Base-by-base conservation (phyloP, 2,113 vertebrate species). In the Tychaedon coryphoeus region DNA sequence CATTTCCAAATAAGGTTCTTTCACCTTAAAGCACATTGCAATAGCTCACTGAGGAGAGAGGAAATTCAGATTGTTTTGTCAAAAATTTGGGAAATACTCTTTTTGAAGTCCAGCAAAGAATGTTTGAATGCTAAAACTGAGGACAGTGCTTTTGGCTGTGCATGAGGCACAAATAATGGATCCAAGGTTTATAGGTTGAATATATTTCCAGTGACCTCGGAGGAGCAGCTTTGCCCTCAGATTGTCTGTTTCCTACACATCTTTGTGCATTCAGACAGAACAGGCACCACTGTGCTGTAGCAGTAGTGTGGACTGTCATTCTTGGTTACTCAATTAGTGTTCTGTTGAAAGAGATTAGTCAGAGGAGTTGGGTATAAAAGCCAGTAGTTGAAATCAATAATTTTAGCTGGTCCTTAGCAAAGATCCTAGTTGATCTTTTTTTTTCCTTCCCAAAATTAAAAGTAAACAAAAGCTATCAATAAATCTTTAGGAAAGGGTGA, bases 1-100 rank as follows among this genome's bases (percentile, higher is more conserved):
- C 69, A 77, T 65, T 84, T 71, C 66, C 19, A 12, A 90, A 57
- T 72, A 88, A 90, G 81, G 77, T 53, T 6, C 69, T 97, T 97
- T 74, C 19, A 38, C 80, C 70, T 90, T 60, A 62, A 91, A 94
- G 69, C 23, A 33, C 14, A 33, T 75, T 74, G 56, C 65, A 84
- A 19, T 73, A 51, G 6, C 58, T 95, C 51, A 56, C n/a, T n/a
- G 66, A 80, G 76, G 89, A 90, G 50, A 58, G 50, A 60, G 71
- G 62, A 74, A 47, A 33, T 40, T 38, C 10, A 50, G 53, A 29
- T 23, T 54, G 10, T 45, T 74, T 47, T 66, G 47, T 73, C 67
- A 67, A 13, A 93, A 83, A 61, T 15, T 38, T 40, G 36, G 78
- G 40, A 50, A 75, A 45, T 56, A 16, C 1, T 53, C 10, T 65